A percentile compares a stretch with the other conserved stretches of the same genome.
Conservation (phyloP, 2,888 invertebrate species). For the Megastigmus dorsalis region DNA sequence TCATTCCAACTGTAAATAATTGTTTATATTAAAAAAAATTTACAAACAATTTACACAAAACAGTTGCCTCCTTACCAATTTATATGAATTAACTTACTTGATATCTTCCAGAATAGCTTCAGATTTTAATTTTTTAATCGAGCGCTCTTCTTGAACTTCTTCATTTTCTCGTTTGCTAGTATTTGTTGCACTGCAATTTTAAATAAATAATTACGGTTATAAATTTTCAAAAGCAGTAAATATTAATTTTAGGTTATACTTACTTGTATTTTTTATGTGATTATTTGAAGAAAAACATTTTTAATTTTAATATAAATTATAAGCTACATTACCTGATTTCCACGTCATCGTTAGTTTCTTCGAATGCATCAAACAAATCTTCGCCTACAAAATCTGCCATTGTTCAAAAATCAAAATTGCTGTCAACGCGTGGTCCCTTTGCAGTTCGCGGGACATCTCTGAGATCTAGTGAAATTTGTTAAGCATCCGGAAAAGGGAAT, state of each 20-base stretch:
- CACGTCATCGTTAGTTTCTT: conserved; percentile 67
- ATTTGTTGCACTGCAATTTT: background rate
- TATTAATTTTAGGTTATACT: conserved; percentile 13
- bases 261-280: background rate
- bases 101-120: conserved; percentile 68
- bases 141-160: conserved; percentile 54
- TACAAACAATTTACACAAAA: background rate
- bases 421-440: conserved; percentile 29
- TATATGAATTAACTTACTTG: conserved; percentile 66
- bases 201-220: background rate
- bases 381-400: conserved; percentile 70
- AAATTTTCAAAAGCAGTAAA: background rate
- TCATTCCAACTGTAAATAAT: conserved; percentile 80
- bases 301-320: background rate
- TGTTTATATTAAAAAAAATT: conserved; percentile 18
- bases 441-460: background rate
- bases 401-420: conserved; percentile 35
- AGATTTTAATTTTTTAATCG: conserved; percentile 63
- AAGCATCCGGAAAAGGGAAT: background rate
- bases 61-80: no score
- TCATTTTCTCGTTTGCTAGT: conserved; percentile 59
- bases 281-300: background rate
- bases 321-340: conserved; percentile 34
- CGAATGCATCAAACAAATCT: conserved; percentile 73
- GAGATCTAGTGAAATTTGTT: background rate